Percentiles rank a stretch among this genome's conserved stretches.
Evolutionary conservation across 30 jellyfish, hydroid and myxozoan species (phyloP).

Genomic region (Clytia hemisphaerica): DNA sequence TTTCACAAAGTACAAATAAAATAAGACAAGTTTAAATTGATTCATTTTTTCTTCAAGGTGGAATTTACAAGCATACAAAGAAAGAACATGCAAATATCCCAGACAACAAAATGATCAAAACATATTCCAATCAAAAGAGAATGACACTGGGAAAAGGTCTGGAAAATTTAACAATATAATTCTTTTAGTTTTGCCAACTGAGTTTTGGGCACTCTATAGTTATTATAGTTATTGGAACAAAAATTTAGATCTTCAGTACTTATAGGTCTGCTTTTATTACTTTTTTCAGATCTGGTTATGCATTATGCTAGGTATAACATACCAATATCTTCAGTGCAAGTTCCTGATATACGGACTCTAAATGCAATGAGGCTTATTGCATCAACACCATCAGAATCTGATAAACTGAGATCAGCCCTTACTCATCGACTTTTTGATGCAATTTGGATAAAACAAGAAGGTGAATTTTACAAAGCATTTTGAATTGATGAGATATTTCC

Average conservation of each 20-base stretch:
- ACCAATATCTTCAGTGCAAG: conserved; percentile 47
- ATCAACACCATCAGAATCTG: conserved; percentile 59
- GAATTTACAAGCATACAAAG: conserved; percentile 78
- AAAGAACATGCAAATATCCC: conserved; percentile 36
- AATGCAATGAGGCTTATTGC: conserved; percentile 86
- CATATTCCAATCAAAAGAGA: conserved; percentile 41
- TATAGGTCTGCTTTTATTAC: not conserved
- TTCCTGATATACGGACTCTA: conserved; percentile 74
- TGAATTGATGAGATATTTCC: too few species aligned
- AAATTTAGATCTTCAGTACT: not conserved
- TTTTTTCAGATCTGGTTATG: conserved; percentile 54
- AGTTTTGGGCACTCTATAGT: not conserved
- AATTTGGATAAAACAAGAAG: conserved; percentile 75
- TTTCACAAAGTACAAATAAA: too few species aligned
- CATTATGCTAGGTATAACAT: conserved; percentile 54
- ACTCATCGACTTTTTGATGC: conserved; percentile 72
- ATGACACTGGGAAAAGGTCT: conserved; percentile 52
- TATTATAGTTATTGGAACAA: not conserved
- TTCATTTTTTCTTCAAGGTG: conserved; percentile 56
- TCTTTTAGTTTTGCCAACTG: not conserved
- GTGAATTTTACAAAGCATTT: conserved; percentile 28
- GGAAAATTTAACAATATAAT: not conserved
- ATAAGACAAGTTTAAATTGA: too few species aligned
- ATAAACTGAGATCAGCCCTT: conserved; percentile 43
- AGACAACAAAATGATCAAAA: conserved; percentile 44